phyloP scores from a whole-genome alignment of 2,888 invertebrate genomes.

The Chesias legatella region DNA sequence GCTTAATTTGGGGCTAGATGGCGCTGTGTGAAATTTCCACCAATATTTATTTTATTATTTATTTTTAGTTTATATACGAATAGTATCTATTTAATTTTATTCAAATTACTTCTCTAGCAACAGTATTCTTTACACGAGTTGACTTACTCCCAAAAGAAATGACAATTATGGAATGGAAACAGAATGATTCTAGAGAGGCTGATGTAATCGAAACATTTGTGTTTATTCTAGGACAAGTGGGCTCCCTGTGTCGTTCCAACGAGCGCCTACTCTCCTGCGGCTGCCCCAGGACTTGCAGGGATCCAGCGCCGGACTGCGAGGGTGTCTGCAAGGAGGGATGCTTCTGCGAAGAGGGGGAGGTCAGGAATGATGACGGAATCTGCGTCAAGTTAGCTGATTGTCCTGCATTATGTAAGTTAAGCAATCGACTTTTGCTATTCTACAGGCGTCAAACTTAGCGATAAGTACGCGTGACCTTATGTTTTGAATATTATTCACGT shows the following conservation, averaged over 20 bases:
- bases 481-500: too few species aligned
- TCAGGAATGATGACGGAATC: constrained; percentile 46
- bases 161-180: too few species aligned
- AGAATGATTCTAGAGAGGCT: too few species aligned
- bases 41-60: too few species aligned
- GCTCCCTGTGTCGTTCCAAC: constrained; percentile 45
- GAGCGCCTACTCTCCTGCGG: constrained; percentile 55
- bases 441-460: background rate
- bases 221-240: constrained; percentile 47
- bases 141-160: too few species aligned
- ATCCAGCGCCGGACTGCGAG: constrained; percentile 50
- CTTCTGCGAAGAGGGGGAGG: constrained; percentile 50
- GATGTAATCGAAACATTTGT: background rate
- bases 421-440: background rate
- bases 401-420: constrained; percentile 44
- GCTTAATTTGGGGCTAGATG: too few species aligned
- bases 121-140: too few species aligned
- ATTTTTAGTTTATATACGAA: too few species aligned
- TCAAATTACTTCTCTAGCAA: too few species aligned
- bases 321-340: constrained; percentile 54
- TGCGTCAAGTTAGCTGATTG: constrained; percentile 56
- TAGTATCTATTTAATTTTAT: too few species aligned
- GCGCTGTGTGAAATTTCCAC: too few species aligned
- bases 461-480: background rate
- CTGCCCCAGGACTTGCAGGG: constrained; percentile 52